phyloP scores from a whole-genome alignment of 2,888 invertebrate species.

The Exocentrus adspersus region DNA sequence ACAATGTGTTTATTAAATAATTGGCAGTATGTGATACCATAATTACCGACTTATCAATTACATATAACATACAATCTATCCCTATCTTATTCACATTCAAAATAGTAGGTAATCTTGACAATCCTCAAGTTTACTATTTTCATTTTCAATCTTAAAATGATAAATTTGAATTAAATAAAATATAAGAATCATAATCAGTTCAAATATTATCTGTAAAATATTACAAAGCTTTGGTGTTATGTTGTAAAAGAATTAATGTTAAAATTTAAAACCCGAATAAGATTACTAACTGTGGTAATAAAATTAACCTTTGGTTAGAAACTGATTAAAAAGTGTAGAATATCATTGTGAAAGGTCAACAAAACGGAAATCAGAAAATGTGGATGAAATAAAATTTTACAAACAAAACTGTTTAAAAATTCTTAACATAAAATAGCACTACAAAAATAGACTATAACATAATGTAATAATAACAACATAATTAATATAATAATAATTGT shows the following conservation, averaged over 20 bases:
- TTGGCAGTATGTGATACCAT: slow-evolving; percentile 61
- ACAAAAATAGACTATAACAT: slow-evolving; percentile 56
- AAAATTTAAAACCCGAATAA: slow-evolving; percentile 28
- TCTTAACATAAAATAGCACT: slow-evolving; percentile 52
- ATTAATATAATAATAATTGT: slow-evolving; percentile 44
- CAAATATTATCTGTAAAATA: slow-evolving; percentile 14
- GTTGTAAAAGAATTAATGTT: neutral
- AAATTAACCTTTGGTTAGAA: slow-evolving; percentile 42
- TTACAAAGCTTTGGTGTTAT: slow-evolving; percentile 33
- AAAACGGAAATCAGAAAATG: slow-evolving; percentile 39
- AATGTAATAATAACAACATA: slow-evolving; percentile 50
- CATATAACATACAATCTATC: slow-evolving; percentile 57
- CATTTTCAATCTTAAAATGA: slow-evolving; percentile 42
- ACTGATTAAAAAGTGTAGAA: slow-evolving; percentile 32
- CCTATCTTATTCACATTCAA: slow-evolving; percentile 58
- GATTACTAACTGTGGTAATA: slow-evolving; percentile 40
- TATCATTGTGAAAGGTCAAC: slow-evolving; percentile 33
- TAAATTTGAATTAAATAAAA: slow-evolving; percentile 28
- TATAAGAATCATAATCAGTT: slow-evolving; percentile 23
- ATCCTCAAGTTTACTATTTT: slow-evolving; percentile 40
- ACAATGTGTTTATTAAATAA: slow-evolving; percentile 61
- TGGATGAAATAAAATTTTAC: slow-evolving; percentile 51
- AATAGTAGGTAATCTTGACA: slow-evolving; percentile 50
- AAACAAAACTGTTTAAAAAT: slow-evolving; percentile 54
- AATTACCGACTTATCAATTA: slow-evolving; percentile 52